Base-by-base conservation (phyloP, 2,113 vertebrate genomes). In the Corydoras sp. region DNA sequence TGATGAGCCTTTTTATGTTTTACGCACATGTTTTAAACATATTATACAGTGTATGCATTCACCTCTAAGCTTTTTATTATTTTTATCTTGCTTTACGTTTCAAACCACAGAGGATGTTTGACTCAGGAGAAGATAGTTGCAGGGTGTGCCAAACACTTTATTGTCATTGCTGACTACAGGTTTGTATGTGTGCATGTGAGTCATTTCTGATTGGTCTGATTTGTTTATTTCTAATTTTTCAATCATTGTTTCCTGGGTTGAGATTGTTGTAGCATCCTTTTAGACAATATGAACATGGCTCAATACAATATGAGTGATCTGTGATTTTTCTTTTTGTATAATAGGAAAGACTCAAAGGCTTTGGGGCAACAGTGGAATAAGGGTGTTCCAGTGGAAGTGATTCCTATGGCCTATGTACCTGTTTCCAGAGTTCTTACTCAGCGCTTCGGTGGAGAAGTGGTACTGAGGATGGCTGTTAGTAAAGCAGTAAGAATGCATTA, bases 81-180 rank as follows among this genome's bases (percentile, higher is more conserved):
- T 29, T 18, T 10, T 1, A 30, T 15, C 14, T 48, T 31, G 0
- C 10, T 24, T 9, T 12, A 4, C n/a, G 4, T 69, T 13, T 65
- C 30, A 1, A 54, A 76, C 53, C 63, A 14, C 84, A 99, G 97
- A 49, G 97, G 96, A 81, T 99, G 97, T 77, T 83, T 98, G 86
- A 92, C 95, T 0, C 97, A 99, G 85, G 97, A 98, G 89, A 99
- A 99, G 88, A 97, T 99, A 0, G 92, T 99, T 14, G 96, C 96
- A 6, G 91, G 93, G 73, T 97, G 93, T 77, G 93, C 96, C 6
- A 97, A 93, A 68, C 90, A 87, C 70, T 98, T 99, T 78, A 85
- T 99, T 0, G 93, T 98, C 63, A 92, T 99, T n/a, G 97, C 97
- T 0, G 97, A 99, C 81, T 99, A 91, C 88, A 97, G 96, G 97